Evolutionary conservation across 2,888 invertebrate species (phyloP), one percentile per base, ranked within the genome.

Genomic region (Tinea pellionella): DNA sequence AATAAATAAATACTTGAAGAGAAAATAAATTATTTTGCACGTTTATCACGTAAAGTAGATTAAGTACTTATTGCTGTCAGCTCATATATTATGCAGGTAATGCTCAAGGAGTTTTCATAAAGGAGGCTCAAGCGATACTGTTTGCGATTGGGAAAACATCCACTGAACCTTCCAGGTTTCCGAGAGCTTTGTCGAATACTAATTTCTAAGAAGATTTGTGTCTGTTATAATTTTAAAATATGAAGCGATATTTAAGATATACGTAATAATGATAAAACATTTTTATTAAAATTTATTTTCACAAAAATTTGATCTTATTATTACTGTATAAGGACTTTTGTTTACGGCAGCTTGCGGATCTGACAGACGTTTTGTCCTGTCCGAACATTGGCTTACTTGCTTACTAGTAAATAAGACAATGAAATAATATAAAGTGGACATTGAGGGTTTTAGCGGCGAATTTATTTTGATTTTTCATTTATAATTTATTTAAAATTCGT

Each of bases 81-180:
- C 63, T 64, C 67, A 64, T 67, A 64, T 66, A 64, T 64, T 67
- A 66, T 68, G 65, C 66, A 66, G 63, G 63, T 63, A 61, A 58
- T 61, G 64, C 56, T 63, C 61, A 62, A 30, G 32, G 53, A 59
- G 61, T 62, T 65, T 65, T 64, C 63, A 64, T 61, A 61, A 59
- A 37, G 59, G 53, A 53, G 18, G 47, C 53, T 24, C 53, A 18
- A 24, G 24, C 53, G 53, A 47, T 47, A 47, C 47, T 47, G 47
- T 47, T 47, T 47, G 47, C 47, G 47, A 47, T 47, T 47, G 47
- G 15, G 47, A 47, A 47, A 47, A 47, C 47, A 47, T 47, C 47
- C 47, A 47, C 15, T 47, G 47, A 47, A 47, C 47, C 47, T 47
- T 8, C 47, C 47, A 47, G 47, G 47, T 47, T 47, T 16, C 2